Evolutionary conservation across 2,888 invertebrate genomes (phyloP).

Genomic region (Drosophila pegasa): DNA sequence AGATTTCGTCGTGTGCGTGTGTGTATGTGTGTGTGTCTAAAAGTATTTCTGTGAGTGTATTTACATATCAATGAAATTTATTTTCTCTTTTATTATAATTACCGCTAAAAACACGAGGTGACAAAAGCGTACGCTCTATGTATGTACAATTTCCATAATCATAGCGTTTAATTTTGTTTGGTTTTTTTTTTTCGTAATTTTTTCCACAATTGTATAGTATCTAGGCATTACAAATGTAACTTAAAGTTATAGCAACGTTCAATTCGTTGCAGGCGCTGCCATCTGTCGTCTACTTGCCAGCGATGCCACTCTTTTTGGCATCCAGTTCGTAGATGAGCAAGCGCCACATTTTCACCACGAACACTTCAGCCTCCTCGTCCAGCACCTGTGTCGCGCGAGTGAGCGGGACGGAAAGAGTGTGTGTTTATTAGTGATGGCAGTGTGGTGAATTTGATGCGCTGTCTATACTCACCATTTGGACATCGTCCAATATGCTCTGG

Average conservation of each 20-base stretch:
- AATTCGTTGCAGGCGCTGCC: neutral
- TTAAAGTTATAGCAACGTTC: slow-evolving; percentile 57
- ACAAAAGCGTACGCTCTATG: slow-evolving; percentile 36
- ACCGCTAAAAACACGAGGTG: slow-evolving; percentile 46
- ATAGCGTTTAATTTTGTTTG: slow-evolving; percentile 23
- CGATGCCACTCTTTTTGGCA: slow-evolving; percentile 95
- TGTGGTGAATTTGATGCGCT: neutral
- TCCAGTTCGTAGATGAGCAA: slow-evolving; percentile 99
- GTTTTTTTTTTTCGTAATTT: slow-evolving; percentile 10
- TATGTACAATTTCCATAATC: slow-evolving; percentile 47
- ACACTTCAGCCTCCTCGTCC: slow-evolving; percentile 99
- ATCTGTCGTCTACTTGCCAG: slow-evolving; percentile 85
- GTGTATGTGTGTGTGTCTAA: slow-evolving; percentile 24
- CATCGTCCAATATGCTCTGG: slow-evolving; percentile 97
- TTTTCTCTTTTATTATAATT: slow-evolving; percentile 31
- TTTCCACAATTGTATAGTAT: slow-evolving; percentile 38
- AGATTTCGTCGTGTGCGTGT: slow-evolving; percentile 10
- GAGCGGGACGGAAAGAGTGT: neutral
- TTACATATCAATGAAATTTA: slow-evolving; percentile 53
- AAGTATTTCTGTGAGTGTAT: slow-evolving; percentile 48
- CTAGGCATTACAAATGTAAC: slow-evolving; percentile 55
- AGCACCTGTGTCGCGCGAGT: slow-evolving; percentile 89
- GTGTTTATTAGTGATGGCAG: neutral
- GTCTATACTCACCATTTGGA: slow-evolving; percentile 94
- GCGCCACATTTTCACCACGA: slow-evolving; percentile 99